Percentiles rank a stretch among this genome's conserved stretches.
Conservation (phyloP, 2,888 invertebrate species). For the Choristoneura rosaceana region DNA sequence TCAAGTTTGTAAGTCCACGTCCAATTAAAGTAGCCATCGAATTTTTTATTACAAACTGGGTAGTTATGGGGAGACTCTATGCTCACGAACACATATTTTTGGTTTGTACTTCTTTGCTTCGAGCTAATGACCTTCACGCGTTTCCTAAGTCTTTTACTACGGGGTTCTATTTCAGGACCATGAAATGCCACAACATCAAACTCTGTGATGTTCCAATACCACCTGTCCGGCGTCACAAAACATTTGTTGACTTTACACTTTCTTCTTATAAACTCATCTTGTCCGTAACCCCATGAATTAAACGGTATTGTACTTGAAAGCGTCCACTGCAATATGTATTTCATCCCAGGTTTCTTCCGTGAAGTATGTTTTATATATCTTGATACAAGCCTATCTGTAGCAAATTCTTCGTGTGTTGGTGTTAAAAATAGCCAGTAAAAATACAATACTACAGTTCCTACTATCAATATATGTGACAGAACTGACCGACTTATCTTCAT, state of each 20-base stretch:
- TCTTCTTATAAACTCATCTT: conserved; percentile 39
- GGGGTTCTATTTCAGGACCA: conserved; percentile 51
- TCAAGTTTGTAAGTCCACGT: conserved; percentile 65
- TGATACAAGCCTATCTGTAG: background rate
- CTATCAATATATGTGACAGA: background rate
- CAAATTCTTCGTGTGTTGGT: background rate
- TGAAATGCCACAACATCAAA: conserved; percentile 59
- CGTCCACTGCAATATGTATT: conserved; percentile 60
- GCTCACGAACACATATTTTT: conserved; percentile 58
- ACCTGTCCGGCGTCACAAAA: conserved; percentile 53
- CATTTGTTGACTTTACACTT: conserved; percentile 57
- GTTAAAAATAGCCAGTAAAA: background rate
- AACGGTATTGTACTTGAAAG: conserved; percentile 51
- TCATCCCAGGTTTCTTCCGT: conserved; percentile 38
- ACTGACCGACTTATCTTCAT: background rate
- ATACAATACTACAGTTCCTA: background rate
- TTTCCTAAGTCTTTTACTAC: too few relatives aligned
- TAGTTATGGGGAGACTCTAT: conserved; percentile 61
- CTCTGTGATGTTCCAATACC: conserved; percentile 45
- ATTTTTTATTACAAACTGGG: conserved; percentile 52
- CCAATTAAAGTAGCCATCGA: conserved; percentile 63
- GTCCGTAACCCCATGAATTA: conserved; percentile 52
- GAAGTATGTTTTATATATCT: too few relatives aligned
- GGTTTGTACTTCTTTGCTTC: conserved; percentile 49
- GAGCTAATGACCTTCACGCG: conserved; percentile 36